Conservation (phyloP, 1,140 invertebrate genomes). For the Limonius californicus region DNA sequence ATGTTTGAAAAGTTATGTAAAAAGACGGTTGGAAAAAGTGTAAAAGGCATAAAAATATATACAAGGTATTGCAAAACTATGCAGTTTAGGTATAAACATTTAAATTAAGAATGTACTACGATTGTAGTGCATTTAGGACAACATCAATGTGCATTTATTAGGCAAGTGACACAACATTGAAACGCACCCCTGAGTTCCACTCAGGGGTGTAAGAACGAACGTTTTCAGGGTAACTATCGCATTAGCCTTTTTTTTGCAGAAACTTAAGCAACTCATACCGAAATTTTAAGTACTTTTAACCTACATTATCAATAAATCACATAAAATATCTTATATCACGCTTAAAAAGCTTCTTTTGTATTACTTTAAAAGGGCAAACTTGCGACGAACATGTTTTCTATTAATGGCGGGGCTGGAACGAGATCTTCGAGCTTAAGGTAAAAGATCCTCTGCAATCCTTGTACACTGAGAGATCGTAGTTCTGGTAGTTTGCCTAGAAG, state of each 20-base stretch:
- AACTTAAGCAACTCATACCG: too few species aligned
- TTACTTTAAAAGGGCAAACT: conserved; percentile 81
- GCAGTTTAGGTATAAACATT: neutral
- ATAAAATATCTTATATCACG: conserved; percentile 33
- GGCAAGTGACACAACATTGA: neutral
- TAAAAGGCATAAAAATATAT: conserved; percentile 17
- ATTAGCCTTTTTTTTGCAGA: neutral
- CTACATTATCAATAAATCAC: conserved; percentile 29
- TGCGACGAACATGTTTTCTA: conserved; percentile 92
- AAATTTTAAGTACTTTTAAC: conserved; percentile 5
- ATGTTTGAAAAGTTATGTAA: neutral
- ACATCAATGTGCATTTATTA: conserved; percentile 6
- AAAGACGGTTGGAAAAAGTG: conserved; percentile 6
- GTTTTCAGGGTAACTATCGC: too few species aligned
- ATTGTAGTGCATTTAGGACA: neutral
- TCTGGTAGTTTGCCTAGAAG: conserved; percentile 88
- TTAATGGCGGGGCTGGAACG: conserved; percentile 85
- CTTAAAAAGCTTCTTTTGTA: conserved; percentile 20
- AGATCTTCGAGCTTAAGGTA: conserved; percentile 91
- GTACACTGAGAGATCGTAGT: conserved; percentile 83
- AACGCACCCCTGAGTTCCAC: too few species aligned
- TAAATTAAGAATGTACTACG: neutral
- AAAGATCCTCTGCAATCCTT: conserved; percentile 91
- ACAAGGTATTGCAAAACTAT: conserved; percentile 7
- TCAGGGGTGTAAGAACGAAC: too few species aligned